A percentile compares a stretch with the other conserved stretches of the same genome.
phyloP scores from a whole-genome alignment of 2,113 vertebrate genomes.

The Arvicanthis niloticus region DNA sequence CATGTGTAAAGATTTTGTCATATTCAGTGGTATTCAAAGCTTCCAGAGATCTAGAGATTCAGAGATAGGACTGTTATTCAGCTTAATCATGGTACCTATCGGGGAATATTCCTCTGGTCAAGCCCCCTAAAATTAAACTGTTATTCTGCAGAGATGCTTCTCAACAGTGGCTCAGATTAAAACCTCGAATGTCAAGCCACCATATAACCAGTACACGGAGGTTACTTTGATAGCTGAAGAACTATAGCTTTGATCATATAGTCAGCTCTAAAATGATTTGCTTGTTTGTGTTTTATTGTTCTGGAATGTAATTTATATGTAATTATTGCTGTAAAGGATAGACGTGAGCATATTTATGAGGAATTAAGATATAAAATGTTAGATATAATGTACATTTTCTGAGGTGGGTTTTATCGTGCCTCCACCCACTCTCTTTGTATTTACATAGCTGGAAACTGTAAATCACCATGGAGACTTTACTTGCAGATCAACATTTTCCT shows the following conservation, averaged over 20 bases:
- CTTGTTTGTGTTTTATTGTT: neutral
- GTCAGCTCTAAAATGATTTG: conserved; percentile 49
- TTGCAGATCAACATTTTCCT: conserved; percentile 49
- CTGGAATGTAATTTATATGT: conserved; percentile 59
- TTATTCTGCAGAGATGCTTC: conserved; percentile 7
- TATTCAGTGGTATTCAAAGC: neutral
- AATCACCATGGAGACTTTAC: conserved; percentile 43
- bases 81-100: neutral
- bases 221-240: neutral
- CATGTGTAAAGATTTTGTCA: neutral
- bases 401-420: conserved; percentile 39
- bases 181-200: neutral
- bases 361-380: conserved; percentile 63
- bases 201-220: conserved; percentile 36
- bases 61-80: neutral
- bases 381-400: conserved; percentile 72
- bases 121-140: neutral
- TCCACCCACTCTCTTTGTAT: conserved; percentile 53
- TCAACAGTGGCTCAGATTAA: conserved; percentile 16
- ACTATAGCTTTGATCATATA: conserved; percentile 32
- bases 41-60: neutral
- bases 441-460: conserved; percentile 73
- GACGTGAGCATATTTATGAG: conserved; percentile 34
- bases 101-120: neutral
- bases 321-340: conserved; percentile 60